Evolutionary conservation across 92 coral and sea anemone species (phyloP).

Genomic region (Epizoanthus scotinus): DNA sequence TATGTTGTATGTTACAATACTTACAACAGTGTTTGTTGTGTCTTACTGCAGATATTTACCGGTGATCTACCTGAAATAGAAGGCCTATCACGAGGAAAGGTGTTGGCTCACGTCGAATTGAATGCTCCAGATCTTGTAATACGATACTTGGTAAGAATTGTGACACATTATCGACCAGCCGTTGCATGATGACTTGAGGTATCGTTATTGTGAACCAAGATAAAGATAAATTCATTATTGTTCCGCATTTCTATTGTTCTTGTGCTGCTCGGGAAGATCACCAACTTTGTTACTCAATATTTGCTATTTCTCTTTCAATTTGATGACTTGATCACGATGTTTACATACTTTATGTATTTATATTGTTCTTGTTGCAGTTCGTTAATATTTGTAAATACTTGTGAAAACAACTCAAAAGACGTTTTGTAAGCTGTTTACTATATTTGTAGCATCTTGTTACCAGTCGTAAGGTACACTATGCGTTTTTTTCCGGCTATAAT

Average conservation of each 20-base stretch:
- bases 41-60: constrained; percentile 80
- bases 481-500: too few relatives aligned
- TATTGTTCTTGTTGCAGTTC: not conserved
- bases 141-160: constrained; percentile 82
- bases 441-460: too few relatives aligned
- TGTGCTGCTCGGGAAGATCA: not conserved
- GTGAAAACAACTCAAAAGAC: too few relatives aligned
- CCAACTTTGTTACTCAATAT: not conserved
- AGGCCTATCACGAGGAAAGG: constrained; percentile 88
- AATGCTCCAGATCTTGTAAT: constrained; percentile 84
- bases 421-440: too few relatives aligned
- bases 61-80: constrained; percentile 99
- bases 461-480: too few relatives aligned
- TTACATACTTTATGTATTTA: not conserved
- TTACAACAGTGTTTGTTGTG: not conserved
- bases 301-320: not conserved
- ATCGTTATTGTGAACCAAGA: too few relatives aligned
- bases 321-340: not conserved
- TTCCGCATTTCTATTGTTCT: too few relatives aligned
- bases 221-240: too few relatives aligned
- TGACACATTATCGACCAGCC: not conserved
- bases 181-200: too few relatives aligned
- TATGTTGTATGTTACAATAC: too few relatives aligned
- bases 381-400: not conserved
- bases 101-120: constrained; percentile 88